Base-by-base conservation (phyloP, 2,888 invertebrate species). In the Pachliopta kotzebuea region DNA sequence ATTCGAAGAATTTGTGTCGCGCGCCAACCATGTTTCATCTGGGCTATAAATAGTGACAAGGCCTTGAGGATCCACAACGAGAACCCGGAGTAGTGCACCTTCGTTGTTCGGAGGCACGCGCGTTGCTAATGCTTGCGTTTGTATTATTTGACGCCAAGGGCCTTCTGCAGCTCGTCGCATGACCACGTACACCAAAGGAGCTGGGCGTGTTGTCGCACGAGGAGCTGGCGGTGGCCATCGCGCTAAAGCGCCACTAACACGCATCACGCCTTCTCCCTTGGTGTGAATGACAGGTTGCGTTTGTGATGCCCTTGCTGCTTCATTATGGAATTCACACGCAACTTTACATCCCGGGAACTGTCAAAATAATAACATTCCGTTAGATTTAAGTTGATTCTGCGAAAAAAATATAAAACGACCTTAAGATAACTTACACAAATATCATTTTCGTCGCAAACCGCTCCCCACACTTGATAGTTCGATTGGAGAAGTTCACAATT, bases 341-440 rank as follows among this genome's bases (percentile, higher is more conserved):
- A 94, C 94, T 83, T 94, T 94, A 81, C 95, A 95, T 59, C 95
- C 95, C 61, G 94, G 94, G 78, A 94, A 94, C 95, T 95, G 93
- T 63, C 90, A 92, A 78, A 49, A 81, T 53, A 69, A 73, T 77
- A 21, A 67, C 23, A 49, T 50, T 56, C 55, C 50, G 20, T 59
- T 58, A 31, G 11, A n/a, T 63, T 23, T 56, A 29, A 11, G 26
- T n/a, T 24, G 26, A 50, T 17, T 26, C 24, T n/a, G 23, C 17
- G 31, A 37, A 45, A 23, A 50, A n/a, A 55, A n/a, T 14, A 55
- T 53, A 0, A 21, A 20, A 52, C 3, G 11, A 52, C 4, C n/a
- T 31, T 23, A 17, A 37, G 9, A 56, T 74, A 80, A 95, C 95
- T 94, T 93, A 95, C 95, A 82, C 95, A 95, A 82, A 95, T 94